A percentile compares a stretch with the other conserved stretches of the same genome.
Evolutionary conservation across 2,888 invertebrate genomes (phyloP).

Genomic region (Pterostichus madidus): DNA sequence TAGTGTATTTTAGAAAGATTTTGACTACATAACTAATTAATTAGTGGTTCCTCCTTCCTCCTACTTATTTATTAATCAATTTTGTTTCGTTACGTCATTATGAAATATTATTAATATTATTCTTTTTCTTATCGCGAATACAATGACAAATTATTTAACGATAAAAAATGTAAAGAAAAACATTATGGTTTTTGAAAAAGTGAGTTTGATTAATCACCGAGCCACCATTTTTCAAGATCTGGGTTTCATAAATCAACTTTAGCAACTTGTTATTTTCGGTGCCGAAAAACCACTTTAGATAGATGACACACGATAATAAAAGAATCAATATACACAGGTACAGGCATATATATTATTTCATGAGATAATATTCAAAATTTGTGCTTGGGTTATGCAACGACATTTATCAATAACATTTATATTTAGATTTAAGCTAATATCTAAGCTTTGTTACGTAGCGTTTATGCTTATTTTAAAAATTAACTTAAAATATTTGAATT

Average conservation of each 20-base stretch:
- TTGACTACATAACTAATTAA: too few species aligned
- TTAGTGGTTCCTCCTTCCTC: background rate
- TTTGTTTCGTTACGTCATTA: background rate
- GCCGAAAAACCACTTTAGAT: constrained; percentile 21
- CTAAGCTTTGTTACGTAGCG: too few species aligned
- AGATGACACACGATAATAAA: constrained; percentile 7
- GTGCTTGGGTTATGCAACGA: too few species aligned
- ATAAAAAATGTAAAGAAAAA: constrained; percentile 31
- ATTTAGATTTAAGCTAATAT: too few species aligned
- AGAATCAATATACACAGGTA: constrained; percentile 12
- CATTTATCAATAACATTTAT: too few species aligned
- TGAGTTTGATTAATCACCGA: constrained; percentile 43
- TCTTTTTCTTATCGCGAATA: constrained; percentile 20
- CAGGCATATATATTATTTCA: too few species aligned
- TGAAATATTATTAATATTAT: background rate
- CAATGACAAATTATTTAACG: constrained; percentile 30
- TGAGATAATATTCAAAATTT: too few species aligned
- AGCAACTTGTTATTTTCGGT: constrained; percentile 37
- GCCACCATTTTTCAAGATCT: constrained; percentile 42
- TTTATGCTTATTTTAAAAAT: too few species aligned
- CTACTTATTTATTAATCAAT: background rate
- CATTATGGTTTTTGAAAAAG: constrained; percentile 25
- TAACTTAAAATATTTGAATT: too few species aligned
- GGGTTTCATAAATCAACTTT: constrained; percentile 37
- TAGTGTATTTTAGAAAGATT: too few species aligned